phyloP scores from a whole-genome alignment of 1,140 invertebrate species.

The Apis mellifera region Amel_HAv3.1 CM009938.2:353501-354000 shows the following conservation, averaged over 20 bases:
- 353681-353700: no score
- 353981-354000: not conserved
- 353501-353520: slow-evolving; percentile 13
- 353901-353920: not conserved
- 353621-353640: not conserved
- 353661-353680: no score
- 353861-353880: no score
- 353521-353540: slow-evolving; percentile 35
- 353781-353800: no score
- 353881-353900: not conserved
- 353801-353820: no score
- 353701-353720: no score
- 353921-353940: not conserved
- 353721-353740: no score
- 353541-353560: slow-evolving; percentile 21
- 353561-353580: not conserved
- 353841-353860: no score
- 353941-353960: not conserved
- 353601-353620: not conserved
- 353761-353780: no score
- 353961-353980: not conserved
- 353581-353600: not conserved
- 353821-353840: no score
- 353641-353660: not conserved
- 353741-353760: no score